Percentiles rank a stretch among this genome's conserved stretches.
Evolutionary conservation across 2,113 vertebrate species (phyloP).

Genomic region (Scomber scombrus): DNA sequence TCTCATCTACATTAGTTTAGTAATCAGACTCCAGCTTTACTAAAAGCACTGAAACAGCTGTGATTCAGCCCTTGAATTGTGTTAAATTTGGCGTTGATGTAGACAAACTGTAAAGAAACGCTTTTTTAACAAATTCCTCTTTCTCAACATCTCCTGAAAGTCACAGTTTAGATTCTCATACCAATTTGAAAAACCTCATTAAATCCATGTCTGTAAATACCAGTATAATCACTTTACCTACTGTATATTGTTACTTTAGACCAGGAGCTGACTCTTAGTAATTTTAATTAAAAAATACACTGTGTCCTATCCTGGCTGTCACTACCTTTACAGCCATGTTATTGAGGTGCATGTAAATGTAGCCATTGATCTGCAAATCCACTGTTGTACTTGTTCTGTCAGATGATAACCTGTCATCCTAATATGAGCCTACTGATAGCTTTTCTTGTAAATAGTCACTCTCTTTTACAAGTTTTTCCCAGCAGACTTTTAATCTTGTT

Average conservation of each 20-base stretch:
- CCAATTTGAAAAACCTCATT: no score
- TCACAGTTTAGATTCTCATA: no score
- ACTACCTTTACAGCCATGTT: neutral
- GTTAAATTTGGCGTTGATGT: no score
- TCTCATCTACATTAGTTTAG: neutral
- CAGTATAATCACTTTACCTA: neutral
- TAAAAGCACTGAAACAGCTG: no score
- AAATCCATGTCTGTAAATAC: neutral
- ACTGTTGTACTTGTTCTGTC: neutral
- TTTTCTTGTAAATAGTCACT: no score
- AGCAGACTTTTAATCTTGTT: neutral
- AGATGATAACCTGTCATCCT: neutral
- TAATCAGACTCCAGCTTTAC: neutral
- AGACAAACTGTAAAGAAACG: no score
- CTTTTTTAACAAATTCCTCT: no score
- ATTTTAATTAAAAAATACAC: neutral
- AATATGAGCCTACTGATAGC: no score
- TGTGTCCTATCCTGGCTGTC: neutral
- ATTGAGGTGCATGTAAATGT: slow-evolving; percentile 28
- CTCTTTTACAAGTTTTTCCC: neutral
- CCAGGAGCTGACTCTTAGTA: no score
- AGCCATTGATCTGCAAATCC: neutral
- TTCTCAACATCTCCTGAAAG: no score
- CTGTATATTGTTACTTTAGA: neutral
- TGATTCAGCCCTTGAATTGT: no score